A percentile compares a stretch with the other conserved stretches of the same genome.
phyloP scores from a whole-genome alignment of 2,113 vertebrate species.

The Chrysochloris asiatica region DNA sequence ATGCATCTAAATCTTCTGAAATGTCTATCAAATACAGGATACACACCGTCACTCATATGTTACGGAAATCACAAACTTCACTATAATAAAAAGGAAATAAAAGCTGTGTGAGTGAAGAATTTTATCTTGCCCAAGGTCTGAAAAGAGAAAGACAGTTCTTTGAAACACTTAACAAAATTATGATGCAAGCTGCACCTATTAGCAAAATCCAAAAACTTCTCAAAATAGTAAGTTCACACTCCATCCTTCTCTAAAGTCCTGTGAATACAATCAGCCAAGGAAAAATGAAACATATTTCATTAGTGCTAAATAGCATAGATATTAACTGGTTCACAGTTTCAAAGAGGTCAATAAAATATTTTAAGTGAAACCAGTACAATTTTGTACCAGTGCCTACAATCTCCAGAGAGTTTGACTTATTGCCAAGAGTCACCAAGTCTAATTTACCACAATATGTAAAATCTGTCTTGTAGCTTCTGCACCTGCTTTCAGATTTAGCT shows the following conservation, averaged over 20 bases:
- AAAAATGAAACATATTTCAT: not conserved
- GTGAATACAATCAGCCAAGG: not conserved
- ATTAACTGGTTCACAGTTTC: not conserved
- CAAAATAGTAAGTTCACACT: not conserved
- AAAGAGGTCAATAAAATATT: not conserved
- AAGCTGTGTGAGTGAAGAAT: not conserved
- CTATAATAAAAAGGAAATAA: conserved; percentile 12
- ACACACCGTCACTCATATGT: not conserved
- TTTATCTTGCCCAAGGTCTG: not conserved
- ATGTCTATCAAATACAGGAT: conserved; percentile 1
- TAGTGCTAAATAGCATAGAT: not conserved
- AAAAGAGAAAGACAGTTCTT: not conserved
- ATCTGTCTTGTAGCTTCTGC: not conserved
- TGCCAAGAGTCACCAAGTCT: not conserved
- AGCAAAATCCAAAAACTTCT: conserved; percentile 30
- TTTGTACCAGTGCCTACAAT: not conserved
- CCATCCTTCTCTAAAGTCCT: conserved; percentile 1
- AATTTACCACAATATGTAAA: not conserved
- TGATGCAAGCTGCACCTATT: not conserved
- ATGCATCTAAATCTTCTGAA: not conserved
- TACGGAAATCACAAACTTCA: not conserved
- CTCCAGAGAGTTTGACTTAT: not conserved
- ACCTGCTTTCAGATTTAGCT: not conserved
- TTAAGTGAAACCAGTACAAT: conserved; percentile 1
- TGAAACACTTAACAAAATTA: conserved; percentile 21